A percentile compares a stretch with the other conserved stretches of the same genome.
Conservation (phyloP, 2,888 invertebrate species). For the Catocala fraxini region DNA sequence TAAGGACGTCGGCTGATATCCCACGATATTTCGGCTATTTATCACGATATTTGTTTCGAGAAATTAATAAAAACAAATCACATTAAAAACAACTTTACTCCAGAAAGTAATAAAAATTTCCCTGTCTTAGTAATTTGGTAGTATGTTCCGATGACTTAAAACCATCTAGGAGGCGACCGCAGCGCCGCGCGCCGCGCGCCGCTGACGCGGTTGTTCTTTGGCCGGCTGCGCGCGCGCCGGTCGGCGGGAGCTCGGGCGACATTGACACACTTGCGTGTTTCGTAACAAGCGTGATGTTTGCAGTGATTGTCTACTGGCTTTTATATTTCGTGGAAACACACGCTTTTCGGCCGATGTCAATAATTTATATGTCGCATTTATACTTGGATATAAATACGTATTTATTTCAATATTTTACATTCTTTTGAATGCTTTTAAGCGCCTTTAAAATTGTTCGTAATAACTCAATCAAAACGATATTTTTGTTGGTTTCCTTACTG, state of each 20-base stretch:
- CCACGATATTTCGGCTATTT: background rate
- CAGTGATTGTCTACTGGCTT: conserved; percentile 64
- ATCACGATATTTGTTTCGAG: background rate
- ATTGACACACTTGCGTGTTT: conserved; percentile 76
- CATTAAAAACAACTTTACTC: background rate
- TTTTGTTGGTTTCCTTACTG: too few relatives aligned
- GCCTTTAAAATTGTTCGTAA: too few relatives aligned
- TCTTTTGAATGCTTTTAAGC: background rate
- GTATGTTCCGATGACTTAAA: conserved; percentile 4
- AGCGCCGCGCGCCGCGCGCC: too few relatives aligned
- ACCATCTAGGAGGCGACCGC: conserved; percentile 35
- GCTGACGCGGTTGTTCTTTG: conserved; percentile 50
- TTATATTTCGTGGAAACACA: conserved; percentile 55
- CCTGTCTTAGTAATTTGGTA: background rate
- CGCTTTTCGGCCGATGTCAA: conserved; percentile 32
- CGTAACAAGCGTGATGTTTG: conserved; percentile 67
- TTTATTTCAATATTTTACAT: background rate
- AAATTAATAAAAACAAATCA: background rate
- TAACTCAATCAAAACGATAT: too few relatives aligned
- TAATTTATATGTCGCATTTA: conserved; percentile 25
- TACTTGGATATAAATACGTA: background rate
- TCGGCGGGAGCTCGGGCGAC: conserved; percentile 61
- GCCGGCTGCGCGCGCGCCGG: conserved; percentile 58
- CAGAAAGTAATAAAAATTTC: background rate
- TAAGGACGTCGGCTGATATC: conserved; percentile 20